Percentiles rank a stretch among this genome's conserved stretches.
phyloP scores from a whole-genome alignment of 2,888 invertebrate species.

The Labia minor region DNA sequence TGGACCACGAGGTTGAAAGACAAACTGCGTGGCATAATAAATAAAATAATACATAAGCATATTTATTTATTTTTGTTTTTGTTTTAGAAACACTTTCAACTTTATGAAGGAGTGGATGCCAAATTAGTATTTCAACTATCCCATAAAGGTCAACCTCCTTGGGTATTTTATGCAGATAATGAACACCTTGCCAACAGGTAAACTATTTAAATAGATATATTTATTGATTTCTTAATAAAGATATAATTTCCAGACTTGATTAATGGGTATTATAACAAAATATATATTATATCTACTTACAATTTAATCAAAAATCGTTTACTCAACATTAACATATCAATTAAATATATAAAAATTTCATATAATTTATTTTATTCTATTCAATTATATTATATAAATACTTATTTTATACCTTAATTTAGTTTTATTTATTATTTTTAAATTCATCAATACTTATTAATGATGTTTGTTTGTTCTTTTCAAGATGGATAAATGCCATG shows the following conservation, averaged over 20 bases:
- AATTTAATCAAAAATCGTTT: not conserved
- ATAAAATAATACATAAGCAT: too few species aligned
- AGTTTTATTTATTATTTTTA: not conserved
- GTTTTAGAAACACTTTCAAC: slow-evolving; percentile 23
- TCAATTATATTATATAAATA: too few species aligned
- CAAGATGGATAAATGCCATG: slow-evolving; percentile 31
- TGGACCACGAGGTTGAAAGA: too few species aligned
- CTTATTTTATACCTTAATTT: too few species aligned
- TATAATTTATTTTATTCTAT: too few species aligned
- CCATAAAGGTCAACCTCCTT: slow-evolving; percentile 38
- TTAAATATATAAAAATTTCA: too few species aligned
- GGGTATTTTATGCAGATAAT: slow-evolving; percentile 39
- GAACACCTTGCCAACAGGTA: slow-evolving; percentile 36
- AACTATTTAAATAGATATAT: slow-evolving; percentile 20
- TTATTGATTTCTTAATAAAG: not conserved
- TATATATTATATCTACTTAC: too few species aligned
- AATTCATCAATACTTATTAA: too few species aligned
- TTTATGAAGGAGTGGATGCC: slow-evolving; percentile 35
- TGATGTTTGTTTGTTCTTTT: slow-evolving; percentile 19
- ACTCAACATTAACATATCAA: too few species aligned
- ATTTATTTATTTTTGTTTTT: too few species aligned
- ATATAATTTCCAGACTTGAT: not conserved
- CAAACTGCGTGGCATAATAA: too few species aligned
- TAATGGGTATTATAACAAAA: too few species aligned
- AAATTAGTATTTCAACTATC: slow-evolving; percentile 39